phyloP scores from a whole-genome alignment of 2,113 vertebrate species.

The Aphyosemion australe region DNA sequence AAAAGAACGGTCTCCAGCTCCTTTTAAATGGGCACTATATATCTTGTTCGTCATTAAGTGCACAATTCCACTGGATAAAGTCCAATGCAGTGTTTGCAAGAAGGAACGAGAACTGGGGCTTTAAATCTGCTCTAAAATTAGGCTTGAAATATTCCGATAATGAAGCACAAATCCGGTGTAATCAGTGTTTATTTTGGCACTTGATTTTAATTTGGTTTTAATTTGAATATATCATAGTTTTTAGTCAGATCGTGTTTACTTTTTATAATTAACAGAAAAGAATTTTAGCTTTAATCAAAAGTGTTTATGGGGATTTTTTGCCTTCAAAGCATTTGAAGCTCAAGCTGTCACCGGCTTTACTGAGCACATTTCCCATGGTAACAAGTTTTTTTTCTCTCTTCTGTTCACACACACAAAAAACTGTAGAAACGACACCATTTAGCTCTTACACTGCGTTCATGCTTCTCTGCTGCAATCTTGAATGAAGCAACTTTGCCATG shows the following conservation, averaged over 20 bases:
- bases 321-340: background rate
- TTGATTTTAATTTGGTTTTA: conserved; percentile 4
- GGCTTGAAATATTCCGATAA: background rate
- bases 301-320: background rate
- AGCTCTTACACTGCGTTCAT: background rate
- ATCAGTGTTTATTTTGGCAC: background rate
- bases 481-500: background rate
- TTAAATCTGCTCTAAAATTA: background rate
- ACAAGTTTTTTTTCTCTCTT: background rate
- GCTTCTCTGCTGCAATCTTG: background rate
- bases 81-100: background rate
- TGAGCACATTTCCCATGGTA: background rate
- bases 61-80: background rate
- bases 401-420: background rate
- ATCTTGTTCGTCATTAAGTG: conserved; percentile 1
- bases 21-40: background rate
- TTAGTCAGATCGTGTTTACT: background rate
- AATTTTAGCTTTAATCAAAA: background rate
- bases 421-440: background rate
- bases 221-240: background rate
- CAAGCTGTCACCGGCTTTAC: background rate
- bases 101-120: background rate
- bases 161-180: background rate
- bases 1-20: conserved; percentile 27
- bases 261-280: background rate